These are phyloP conservation scores for Galagoides demidoff DNA, from an alignment of 2,797 vertebrate genomes.

Conservation along the genomic window DNA sequence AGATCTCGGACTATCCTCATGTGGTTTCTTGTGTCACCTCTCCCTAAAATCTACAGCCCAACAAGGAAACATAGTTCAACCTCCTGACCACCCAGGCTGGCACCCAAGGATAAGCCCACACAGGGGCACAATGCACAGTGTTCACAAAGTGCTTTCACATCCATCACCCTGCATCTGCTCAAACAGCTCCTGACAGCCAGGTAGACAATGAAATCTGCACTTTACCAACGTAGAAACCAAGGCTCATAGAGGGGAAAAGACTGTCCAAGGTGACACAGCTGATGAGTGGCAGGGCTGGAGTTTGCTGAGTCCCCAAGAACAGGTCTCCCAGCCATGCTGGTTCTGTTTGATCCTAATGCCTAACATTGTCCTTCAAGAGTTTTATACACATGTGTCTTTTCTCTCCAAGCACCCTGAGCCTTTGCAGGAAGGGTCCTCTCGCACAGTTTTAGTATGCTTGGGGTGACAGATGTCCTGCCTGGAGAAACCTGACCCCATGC, in stretches of 20 bases:
- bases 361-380: background rate
- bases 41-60: background rate
- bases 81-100: background rate
- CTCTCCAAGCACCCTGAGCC: background rate
- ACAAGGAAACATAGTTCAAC: background rate
- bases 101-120: background rate
- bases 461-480: background rate
- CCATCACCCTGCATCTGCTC: background rate
- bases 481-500: background rate
- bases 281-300: background rate
- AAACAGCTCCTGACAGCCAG: background rate
- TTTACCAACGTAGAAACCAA: background rate
- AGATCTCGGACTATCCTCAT: background rate
- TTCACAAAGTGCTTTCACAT: background rate
- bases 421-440: background rate
- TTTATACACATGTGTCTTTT: background rate
- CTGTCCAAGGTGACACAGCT: background rate
- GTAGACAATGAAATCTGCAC: background rate
- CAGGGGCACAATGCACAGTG: fast-evolving
- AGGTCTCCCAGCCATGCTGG: background rate
- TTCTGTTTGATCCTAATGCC: background rate
- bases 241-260: background rate
- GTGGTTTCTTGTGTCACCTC: background rate
- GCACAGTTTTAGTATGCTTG: background rate
- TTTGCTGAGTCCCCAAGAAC: background rate